Evolutionary conservation across 2,113 vertebrate species (phyloP).

Genomic region (Phylloscopus whistleri): DNA sequence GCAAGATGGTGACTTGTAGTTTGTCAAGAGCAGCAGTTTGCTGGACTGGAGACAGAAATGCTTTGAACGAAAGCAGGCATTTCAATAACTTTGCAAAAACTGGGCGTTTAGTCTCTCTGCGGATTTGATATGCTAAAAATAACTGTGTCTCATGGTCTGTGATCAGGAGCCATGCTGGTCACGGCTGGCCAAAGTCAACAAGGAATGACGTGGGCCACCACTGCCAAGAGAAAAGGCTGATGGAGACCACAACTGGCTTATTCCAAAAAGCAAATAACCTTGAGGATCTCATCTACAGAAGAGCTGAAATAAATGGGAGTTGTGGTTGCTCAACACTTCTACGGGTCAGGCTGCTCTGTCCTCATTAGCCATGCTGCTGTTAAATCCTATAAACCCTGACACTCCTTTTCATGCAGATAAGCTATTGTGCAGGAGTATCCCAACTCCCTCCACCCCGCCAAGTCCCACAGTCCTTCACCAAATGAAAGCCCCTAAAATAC

Average conservation of each 20-base stretch:
- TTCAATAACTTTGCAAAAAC: neutral
- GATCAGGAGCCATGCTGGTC: neutral
- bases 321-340: conserved; percentile 3
- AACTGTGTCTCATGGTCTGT: neutral
- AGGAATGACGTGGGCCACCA: neutral
- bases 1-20: neutral
- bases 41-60: neutral
- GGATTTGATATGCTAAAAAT: neutral
- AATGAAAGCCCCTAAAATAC: neutral
- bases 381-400: neutral
- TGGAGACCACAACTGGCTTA: neutral
- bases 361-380: neutral
- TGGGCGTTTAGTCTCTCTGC: neutral
- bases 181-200: neutral
- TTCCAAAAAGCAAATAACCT: neutral
- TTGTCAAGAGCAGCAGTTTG: neutral
- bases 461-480: neutral
- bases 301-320: neutral
- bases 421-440: neutral
- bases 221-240: neutral
- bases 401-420: neutral
- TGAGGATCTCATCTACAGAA: neutral
- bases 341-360: neutral
- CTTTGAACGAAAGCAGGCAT: neutral
- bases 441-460: neutral